phyloP scores from a whole-genome alignment of 2,888 invertebrate species.

The Perizoma flavofasciatum region DNA sequence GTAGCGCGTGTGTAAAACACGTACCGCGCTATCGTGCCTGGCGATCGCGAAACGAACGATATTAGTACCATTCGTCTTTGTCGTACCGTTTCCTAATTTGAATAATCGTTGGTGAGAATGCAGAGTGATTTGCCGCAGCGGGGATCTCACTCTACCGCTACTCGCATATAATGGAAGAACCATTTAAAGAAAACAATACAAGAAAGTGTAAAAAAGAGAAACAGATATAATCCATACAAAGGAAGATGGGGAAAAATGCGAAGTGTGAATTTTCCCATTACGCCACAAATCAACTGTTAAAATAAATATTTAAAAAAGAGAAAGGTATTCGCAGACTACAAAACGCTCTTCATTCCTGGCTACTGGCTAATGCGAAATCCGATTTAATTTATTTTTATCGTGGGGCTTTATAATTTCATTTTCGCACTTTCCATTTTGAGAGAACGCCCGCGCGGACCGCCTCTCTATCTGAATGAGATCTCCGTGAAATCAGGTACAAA shows the following conservation, averaged over 20 bases:
- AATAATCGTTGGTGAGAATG: conserved; percentile 83
- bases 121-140: conserved; percentile 72
- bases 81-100: conserved; percentile 82
- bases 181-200: conserved; percentile 33
- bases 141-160: conserved; percentile 41
- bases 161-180: conserved; percentile 29
- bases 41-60: conserved; percentile 75
- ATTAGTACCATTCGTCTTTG: conserved; percentile 83
- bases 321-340: conserved; percentile 78
- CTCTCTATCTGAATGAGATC: conserved; percentile 84
- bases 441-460: conserved; percentile 77
- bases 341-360: conserved; percentile 78
- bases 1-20: conserved; percentile 77
- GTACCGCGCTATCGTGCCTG: conserved; percentile 69
- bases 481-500: conserved; percentile 83
- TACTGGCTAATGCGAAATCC: conserved; percentile 81
- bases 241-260: conserved; percentile 61
- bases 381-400: conserved; percentile 85
- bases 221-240: conserved; percentile 55
- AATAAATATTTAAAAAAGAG: conserved; percentile 82
- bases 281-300: conserved; percentile 82
- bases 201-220: conserved; percentile 40
- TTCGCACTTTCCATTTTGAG: conserved; percentile 84
- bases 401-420: conserved; percentile 84
- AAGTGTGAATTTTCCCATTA: conserved; percentile 80